Evolutionary conservation across 37 sponge, comb jelly and placozoan species (phyloP), one percentile per base, ranked within the genome.

Genomic region (Oopsacas minuta): DNA sequence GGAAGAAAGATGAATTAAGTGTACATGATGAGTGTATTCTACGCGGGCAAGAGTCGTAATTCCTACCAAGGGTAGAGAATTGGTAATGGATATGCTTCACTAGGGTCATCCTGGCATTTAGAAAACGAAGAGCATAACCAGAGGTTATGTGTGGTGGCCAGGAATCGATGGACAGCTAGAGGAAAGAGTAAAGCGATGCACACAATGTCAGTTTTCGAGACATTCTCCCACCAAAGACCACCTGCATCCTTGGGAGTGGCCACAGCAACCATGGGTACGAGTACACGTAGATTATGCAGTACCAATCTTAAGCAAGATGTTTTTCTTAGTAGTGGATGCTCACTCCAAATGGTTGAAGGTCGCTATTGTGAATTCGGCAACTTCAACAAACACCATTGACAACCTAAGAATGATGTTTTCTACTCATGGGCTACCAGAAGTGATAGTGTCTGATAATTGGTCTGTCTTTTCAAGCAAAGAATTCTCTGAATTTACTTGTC

Each of bases 1-100:
- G 49, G 8, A 42, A 42, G 15, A 42, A 15, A 15, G 49, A 42
- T 42, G 49, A 42, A 42, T 15, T 42, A 17, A 42, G 49, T 42
- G 15, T 42, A 42, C 49, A 42, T 8, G 49, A 42, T 42, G 49
- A 37, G 10, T 89, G 90, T 37, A 36, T 89, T 34, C 38, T 89
- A 32, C 86, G 90, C 85, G 90, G 87, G 37, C 81, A 81, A 0
- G 90, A 49, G 90, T 89, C 0, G n/a, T 89, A 17, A 81, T 86
- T 20, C 87, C 85, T 0, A 36, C 38, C 0, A 36, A 35, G 10
- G 25, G 38, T 23, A 51, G 82, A 61, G 25, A 42, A 42, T 15
- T 42, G 8, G 49, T 42, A 42, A 17, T 42, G 15, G 49, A 42
- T 8, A 42, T 42, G 36, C 46, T 88, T 0, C 84, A 88, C 37